These are phyloP conservation scores for Takifugu ocellatus DNA, from an alignment of 2,797 vertebrate genomes.

Conservation along the genomic window DNA sequence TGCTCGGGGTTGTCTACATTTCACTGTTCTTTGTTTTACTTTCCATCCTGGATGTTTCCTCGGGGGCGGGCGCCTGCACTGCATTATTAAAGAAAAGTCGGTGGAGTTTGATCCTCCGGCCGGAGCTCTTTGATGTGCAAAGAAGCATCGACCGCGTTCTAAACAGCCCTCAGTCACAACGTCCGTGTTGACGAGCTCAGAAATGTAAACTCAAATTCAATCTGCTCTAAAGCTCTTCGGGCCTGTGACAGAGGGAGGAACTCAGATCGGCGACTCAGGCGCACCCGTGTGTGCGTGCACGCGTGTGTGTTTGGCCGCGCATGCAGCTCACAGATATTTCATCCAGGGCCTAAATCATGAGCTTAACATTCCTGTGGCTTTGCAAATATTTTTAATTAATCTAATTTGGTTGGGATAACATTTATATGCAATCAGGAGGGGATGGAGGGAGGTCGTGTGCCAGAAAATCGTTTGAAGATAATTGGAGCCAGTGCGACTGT, in stretches of 20 bases:
- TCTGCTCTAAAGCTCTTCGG: conserved; percentile 32
- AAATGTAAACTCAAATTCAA: conserved; percentile 47
- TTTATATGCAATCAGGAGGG: conserved; percentile 81
- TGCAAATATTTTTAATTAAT: conserved; percentile 83
- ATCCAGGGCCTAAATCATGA: conserved; percentile 67
- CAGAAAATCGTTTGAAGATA: conserved; percentile 80
- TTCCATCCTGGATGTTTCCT: conserved; percentile 44
- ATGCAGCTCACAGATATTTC: conserved; percentile 65
- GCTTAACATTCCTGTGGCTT: conserved; percentile 78
- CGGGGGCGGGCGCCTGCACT: conserved; percentile 32
- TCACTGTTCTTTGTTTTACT: conserved; percentile 35
- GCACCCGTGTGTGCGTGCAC: conserved; percentile 35
- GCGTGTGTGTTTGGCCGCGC: conserved; percentile 52
- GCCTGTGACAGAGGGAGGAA: conserved; percentile 36
- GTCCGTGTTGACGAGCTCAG: conserved; percentile 53
- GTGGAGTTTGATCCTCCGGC: conserved; percentile 47
- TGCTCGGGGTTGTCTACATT: conserved; percentile 28
- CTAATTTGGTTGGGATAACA: conserved; percentile 80
- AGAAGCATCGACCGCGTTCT: conserved; percentile 43
- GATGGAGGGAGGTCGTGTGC: conserved; percentile 78
- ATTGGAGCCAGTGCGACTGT: conserved; percentile 73
- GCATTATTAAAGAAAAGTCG: conserved; percentile 49
- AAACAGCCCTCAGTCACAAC: conserved; percentile 56
- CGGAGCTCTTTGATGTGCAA: conserved; percentile 58
- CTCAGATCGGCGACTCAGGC: conserved; percentile 22